Percentiles rank a stretch among this genome's conserved stretches.
Conservation (phyloP, 2,888 invertebrate genomes). For the Cistogaster globosa region DNA sequence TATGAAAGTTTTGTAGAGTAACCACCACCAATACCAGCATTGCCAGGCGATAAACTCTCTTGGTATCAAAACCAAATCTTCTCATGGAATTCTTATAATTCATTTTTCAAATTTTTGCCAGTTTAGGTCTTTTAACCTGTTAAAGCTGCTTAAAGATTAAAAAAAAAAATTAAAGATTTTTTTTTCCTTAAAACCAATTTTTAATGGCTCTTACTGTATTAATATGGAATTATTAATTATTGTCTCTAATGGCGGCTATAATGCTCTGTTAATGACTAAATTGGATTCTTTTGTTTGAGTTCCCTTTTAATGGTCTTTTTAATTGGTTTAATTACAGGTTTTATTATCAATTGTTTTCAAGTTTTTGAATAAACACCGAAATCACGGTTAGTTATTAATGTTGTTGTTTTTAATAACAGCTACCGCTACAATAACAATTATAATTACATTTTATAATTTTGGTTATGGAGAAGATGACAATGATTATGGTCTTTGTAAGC, state of each 20-base stretch:
- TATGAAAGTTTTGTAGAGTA: slow-evolving; percentile 6
- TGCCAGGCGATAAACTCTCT: not conserved
- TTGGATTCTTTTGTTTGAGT: slow-evolving; percentile 27
- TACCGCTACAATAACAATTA: not conserved
- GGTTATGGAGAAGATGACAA: not conserved
- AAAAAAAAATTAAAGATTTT: no score
- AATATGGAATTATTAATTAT: not conserved
- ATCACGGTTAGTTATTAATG: not conserved
- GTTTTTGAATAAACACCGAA: not conserved
- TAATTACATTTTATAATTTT: not conserved
- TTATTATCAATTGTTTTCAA: slow-evolving; percentile 11
- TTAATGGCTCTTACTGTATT: not conserved
- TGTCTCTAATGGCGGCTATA: not conserved
- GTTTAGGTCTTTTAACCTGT: not conserved
- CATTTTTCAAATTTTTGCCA: slow-evolving; percentile 38
- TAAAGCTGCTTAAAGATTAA: not conserved
- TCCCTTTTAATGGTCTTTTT: slow-evolving; percentile 17
- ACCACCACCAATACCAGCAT: slow-evolving; percentile 17
- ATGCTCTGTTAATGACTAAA: slow-evolving; percentile 24
- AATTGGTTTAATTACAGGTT: slow-evolving; percentile 12
- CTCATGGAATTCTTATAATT: not conserved
- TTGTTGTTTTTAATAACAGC: not conserved
- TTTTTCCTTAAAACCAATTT: no score
- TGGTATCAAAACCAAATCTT: not conserved
- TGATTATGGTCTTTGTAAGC: slow-evolving; percentile 33